These are phyloP conservation scores for Oncorhynchus clarkii DNA, from an alignment of 2,113 vertebrate species.

Conservation along the genomic window DNA sequence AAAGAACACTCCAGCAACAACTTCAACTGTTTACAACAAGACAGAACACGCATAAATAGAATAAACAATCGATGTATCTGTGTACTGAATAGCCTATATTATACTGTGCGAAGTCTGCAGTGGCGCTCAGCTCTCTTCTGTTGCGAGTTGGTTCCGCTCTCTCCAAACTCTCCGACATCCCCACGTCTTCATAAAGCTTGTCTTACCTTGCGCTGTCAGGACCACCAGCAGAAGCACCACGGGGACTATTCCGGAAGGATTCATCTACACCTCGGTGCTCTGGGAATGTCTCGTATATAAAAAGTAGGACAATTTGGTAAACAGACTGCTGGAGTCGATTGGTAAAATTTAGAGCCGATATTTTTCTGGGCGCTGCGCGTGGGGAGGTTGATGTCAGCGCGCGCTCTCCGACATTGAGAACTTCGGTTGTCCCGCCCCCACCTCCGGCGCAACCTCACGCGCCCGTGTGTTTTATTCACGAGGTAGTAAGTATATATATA, in stretches of 20 bases:
- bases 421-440: slow-evolving; percentile 50
- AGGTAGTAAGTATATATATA: not conserved
- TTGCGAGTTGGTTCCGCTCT: not conserved
- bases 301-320: not conserved
- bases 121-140: not conserved
- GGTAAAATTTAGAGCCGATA: slow-evolving; percentile 17
- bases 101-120: not conserved
- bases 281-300: slow-evolving; percentile 9
- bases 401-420: slow-evolving; percentile 58
- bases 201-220: slow-evolving; percentile 69
- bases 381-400: slow-evolving; percentile 49
- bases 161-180: not conserved
- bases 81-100: not conserved
- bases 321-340: not conserved
- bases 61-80: not conserved
- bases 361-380: slow-evolving; percentile 35
- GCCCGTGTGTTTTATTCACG: not conserved
- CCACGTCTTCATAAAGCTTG: slow-evolving; percentile 8
- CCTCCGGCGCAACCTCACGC: slow-evolving; percentile 18
- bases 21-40: too few species aligned
- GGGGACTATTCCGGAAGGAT: slow-evolving; percentile 55
- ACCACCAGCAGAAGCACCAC: slow-evolving; percentile 57
- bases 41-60: too few species aligned
- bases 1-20: too few species aligned
- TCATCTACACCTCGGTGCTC: slow-evolving; percentile 55